These are phyloP conservation scores for Sorex fumeus DNA, from an alignment of 2,113 vertebrate genomes.

Conservation along the genomic window DNA sequence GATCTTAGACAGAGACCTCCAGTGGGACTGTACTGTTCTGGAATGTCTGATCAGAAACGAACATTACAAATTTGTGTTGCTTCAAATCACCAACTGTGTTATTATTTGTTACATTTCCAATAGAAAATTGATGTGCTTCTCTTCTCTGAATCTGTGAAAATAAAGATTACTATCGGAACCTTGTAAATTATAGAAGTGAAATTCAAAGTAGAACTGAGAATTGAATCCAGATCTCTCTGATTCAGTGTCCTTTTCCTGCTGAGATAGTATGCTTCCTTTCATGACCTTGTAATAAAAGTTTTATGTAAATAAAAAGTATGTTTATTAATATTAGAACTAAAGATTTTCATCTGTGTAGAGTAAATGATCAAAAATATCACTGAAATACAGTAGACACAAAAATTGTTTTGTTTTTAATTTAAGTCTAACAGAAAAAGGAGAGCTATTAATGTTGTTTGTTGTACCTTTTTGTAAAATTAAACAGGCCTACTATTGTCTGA, in stretches of 20 bases:
- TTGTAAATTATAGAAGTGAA: constrained; percentile 28
- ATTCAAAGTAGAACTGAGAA: background rate
- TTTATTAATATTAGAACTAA: background rate
- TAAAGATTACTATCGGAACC: constrained; percentile 37
- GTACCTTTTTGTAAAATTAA: constrained; percentile 29
- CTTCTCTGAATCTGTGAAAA: constrained; percentile 25
- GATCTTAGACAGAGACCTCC: background rate
- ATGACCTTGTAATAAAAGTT: background rate
- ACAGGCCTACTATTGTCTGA: constrained; percentile 5
- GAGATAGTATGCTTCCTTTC: background rate
- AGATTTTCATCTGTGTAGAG: constrained; percentile 3
- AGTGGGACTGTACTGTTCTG: background rate
- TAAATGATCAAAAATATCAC: background rate
- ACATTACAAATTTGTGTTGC: background rate
- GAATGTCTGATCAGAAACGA: background rate
- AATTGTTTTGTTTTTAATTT: constrained; percentile 47
- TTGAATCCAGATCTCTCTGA: constrained; percentile 5
- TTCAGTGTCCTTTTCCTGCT: background rate
- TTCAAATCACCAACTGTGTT: background rate
- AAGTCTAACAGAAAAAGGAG: constrained; percentile 53
- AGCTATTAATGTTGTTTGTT: constrained; percentile 36
- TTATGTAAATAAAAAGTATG: background rate
- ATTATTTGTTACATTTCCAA: background rate
- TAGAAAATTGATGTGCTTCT: background rate
- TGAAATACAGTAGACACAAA: constrained; percentile 12